Evolutionary conservation across 2,888 invertebrate species (phyloP).

Genomic region (Theretra japonica): DNA sequence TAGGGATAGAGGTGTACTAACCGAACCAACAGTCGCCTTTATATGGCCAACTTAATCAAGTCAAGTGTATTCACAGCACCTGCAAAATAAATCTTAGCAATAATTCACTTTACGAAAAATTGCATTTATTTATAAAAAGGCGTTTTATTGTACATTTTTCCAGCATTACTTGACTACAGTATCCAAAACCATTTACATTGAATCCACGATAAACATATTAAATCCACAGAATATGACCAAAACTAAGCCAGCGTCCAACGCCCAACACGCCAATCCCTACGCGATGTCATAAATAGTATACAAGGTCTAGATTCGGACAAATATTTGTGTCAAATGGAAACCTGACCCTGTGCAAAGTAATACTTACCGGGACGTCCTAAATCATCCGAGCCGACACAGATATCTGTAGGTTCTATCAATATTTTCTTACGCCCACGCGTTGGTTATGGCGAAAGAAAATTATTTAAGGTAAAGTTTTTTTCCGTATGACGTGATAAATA

Average conservation of each 20-base stretch:
- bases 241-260: neutral
- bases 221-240: neutral
- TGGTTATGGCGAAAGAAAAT: neutral
- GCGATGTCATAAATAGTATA: neutral
- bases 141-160: neutral
- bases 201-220: neutral
- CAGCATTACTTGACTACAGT: too few species aligned
- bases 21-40: too few species aligned
- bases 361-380: constrained; percentile 13
- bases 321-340: constrained; percentile 13
- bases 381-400: constrained; percentile 8
- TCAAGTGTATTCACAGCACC: neutral
- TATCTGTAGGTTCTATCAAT: constrained; percentile 17
- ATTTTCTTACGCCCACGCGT: constrained; percentile 7
- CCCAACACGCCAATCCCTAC: neutral
- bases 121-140: neutral
- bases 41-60: too few species aligned
- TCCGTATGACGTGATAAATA: neutral
- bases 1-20: too few species aligned
- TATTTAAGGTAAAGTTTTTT: constrained; percentile 12
- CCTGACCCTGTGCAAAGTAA: constrained; percentile 6
- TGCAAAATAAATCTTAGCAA: neutral
- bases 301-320: neutral
- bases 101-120: neutral
- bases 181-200: neutral